Conservation (phyloP, 1,140 invertebrate species). For the Hycleus phaleratus region DNA sequence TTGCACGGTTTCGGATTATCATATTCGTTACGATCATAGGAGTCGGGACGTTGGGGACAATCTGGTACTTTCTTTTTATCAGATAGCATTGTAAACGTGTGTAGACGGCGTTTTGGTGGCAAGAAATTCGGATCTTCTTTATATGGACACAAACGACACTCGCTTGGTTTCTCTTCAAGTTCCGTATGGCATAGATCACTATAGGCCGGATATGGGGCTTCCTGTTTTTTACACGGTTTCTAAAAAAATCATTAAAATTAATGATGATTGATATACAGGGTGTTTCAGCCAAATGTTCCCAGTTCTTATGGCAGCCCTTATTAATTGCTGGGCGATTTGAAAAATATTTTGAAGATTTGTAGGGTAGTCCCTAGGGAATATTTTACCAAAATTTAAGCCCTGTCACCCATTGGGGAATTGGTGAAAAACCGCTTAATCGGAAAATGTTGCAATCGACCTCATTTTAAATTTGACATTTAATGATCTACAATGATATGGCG, state of each 20-base stretch:
- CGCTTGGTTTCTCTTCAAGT: slow-evolving; percentile 8
- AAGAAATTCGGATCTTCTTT: slow-evolving; percentile 19
- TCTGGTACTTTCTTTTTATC: background rate
- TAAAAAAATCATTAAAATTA: background rate
- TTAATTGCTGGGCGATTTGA: too few species aligned
- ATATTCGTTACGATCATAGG: background rate
- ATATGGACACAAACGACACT: slow-evolving; percentile 21
- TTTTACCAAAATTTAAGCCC: too few species aligned
- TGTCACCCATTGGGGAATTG: too few species aligned
- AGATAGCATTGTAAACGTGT: background rate
- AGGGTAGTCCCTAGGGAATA: too few species aligned
- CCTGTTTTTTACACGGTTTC: slow-evolving; percentile 14
- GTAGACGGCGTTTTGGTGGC: slow-evolving; percentile 9
- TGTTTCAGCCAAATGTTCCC: too few species aligned
- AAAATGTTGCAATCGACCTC: too few species aligned
- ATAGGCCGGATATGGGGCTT: slow-evolving; percentile 19
- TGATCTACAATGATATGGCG: too few species aligned
- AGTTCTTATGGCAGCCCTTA: too few species aligned
- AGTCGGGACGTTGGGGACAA: background rate
- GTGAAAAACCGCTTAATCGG: too few species aligned
- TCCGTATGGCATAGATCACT: slow-evolving; percentile 18
- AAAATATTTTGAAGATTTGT: too few species aligned
- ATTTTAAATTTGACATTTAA: too few species aligned
- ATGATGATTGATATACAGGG: background rate
- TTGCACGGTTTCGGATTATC: slow-evolving; percentile 8